Evolutionary conservation across 2,888 invertebrate genomes (phyloP).

Genomic region (Drosophila atroscutellata): DNA sequence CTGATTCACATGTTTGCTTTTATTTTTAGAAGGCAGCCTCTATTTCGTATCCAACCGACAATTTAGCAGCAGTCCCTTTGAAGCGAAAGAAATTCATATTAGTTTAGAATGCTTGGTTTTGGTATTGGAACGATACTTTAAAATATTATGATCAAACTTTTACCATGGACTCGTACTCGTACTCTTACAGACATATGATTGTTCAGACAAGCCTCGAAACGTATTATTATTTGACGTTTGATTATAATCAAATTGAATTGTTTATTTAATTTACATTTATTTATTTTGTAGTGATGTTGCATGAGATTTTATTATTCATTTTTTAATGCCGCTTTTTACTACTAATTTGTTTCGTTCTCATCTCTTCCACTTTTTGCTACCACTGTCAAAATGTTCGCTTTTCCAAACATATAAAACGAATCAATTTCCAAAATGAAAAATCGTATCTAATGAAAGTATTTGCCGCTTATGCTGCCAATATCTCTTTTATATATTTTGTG

Average conservation of each 20-base stretch:
- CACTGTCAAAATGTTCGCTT: constrained; percentile 36
- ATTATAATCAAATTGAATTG: constrained; percentile 52
- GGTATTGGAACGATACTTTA: constrained; percentile 52
- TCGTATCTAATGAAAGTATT: constrained; percentile 35
- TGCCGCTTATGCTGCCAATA: constrained; percentile 64
- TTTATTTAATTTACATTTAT: constrained; percentile 57
- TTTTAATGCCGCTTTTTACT: constrained; percentile 83
- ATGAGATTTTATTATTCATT: constrained; percentile 85
- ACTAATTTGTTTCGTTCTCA: constrained; percentile 71
- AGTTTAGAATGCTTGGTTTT: constrained; percentile 29
- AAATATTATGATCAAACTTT: constrained; percentile 39
- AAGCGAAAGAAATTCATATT: constrained; percentile 37
- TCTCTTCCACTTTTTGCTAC: constrained; percentile 48
- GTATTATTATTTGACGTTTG: constrained; percentile 39
- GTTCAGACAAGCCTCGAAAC: constrained; percentile 35
- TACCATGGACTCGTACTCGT: constrained; percentile 38
- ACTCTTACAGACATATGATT: constrained; percentile 30
- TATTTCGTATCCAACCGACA: constrained; percentile 53
- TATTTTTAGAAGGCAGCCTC: constrained; percentile 50
- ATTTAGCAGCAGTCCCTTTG: constrained; percentile 29
- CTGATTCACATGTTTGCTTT: constrained; percentile 59
- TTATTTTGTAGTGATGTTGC: constrained; percentile 83
- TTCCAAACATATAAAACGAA: constrained; percentile 40
- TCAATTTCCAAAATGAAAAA: constrained; percentile 23
- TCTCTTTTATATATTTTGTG: constrained; percentile 40